Percentiles rank a stretch among this genome's conserved stretches.
Conservation (phyloP, 2,797 vertebrate species). For the Oryzias dopingdopingensis region DNA sequence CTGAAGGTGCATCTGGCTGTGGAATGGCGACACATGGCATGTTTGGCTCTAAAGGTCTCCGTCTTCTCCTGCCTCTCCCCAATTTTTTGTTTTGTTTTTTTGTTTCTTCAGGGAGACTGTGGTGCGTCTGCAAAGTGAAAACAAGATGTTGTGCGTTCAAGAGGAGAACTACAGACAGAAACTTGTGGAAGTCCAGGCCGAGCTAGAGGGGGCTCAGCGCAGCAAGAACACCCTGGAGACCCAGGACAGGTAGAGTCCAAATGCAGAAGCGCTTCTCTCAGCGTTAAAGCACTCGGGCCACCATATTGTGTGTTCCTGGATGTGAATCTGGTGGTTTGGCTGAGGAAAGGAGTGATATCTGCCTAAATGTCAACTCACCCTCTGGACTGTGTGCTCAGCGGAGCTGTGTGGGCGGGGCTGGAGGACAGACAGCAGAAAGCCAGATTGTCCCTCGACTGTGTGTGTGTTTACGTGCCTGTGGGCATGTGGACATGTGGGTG, state of each 20-base stretch:
- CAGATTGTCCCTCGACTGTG: slow-evolving; percentile 72
- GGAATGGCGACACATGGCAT: slow-evolving; percentile 34
- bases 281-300: slow-evolving; percentile 6
- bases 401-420: slow-evolving; percentile 69
- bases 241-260: slow-evolving; percentile 77
- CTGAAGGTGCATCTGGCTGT: slow-evolving; percentile 17
- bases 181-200: slow-evolving; percentile 76
- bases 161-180: slow-evolving; percentile 81
- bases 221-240: slow-evolving; percentile 82
- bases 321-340: slow-evolving; percentile 57
- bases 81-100: not conserved
- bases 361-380: slow-evolving; percentile 75
- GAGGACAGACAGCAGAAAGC: slow-evolving; percentile 71
- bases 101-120: slow-evolving; percentile 80
- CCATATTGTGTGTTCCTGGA: slow-evolving; percentile 65
- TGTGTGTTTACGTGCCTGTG: slow-evolving; percentile 58
- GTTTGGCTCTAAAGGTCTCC: not conserved
- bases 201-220: slow-evolving; percentile 86
- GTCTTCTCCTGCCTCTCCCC: not conserved
- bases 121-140: slow-evolving; percentile 85
- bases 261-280: slow-evolving; percentile 11
- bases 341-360: slow-evolving; percentile 63
- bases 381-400: slow-evolving; percentile 67
- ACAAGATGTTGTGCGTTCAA: slow-evolving; percentile 86
- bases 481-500: slow-evolving; percentile 70